Evolutionary conservation across 2,797 vertebrate genomes (phyloP).

Genomic region (Sebastes cheni): DNA sequence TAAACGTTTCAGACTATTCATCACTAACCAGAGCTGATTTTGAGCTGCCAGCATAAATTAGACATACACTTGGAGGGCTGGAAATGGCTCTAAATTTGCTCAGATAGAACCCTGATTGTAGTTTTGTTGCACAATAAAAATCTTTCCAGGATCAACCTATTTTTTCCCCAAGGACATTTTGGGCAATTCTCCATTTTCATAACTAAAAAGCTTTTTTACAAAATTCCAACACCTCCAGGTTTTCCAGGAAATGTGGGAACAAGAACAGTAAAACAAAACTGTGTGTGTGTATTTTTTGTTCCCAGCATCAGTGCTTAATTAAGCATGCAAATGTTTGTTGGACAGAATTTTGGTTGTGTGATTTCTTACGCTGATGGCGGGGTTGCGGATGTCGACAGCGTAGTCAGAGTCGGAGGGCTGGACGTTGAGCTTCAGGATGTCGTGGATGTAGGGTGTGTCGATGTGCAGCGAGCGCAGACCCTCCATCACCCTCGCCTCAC

Average conservation of each 20-base stretch:
- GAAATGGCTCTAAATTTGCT: no score
- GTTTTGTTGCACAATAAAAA: neutral
- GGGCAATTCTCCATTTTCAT: neutral
- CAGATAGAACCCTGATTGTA: neutral
- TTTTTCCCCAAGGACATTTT: neutral
- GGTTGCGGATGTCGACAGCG: conserved; percentile 93
- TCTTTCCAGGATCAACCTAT: neutral
- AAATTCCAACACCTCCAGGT: neutral
- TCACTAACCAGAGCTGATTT: no score
- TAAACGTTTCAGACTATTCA: no score
- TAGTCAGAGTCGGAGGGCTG: conserved; percentile 95
- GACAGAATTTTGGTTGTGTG: neutral
- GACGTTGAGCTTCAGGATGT: conserved; percentile 93
- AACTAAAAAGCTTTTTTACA: neutral
- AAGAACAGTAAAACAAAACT: neutral
- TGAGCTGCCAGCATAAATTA: no score
- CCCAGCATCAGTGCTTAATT: neutral
- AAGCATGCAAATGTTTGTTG: neutral
- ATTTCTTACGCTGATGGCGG: conserved; percentile 89
- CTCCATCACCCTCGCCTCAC: conserved; percentile 95
- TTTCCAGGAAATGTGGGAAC: neutral
- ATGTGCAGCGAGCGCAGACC: conserved; percentile 93
- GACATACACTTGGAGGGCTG: no score
- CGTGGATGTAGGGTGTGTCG: conserved; percentile 90
- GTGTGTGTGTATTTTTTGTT: neutral